Conservation (phyloP, 2,113 vertebrate genomes). For the Mus spicilegus region DNA sequence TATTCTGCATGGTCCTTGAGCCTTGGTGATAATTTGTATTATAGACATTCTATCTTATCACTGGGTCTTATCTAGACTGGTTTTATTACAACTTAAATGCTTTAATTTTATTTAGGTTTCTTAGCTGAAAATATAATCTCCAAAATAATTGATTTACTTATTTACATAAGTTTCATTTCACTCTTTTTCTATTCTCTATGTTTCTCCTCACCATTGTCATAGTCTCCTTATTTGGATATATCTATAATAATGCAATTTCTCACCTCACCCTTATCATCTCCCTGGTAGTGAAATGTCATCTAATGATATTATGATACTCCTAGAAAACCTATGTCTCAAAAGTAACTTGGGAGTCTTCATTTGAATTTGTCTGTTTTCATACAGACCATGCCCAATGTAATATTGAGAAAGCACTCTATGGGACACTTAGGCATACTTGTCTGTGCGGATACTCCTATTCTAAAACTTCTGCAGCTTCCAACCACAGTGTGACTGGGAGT, state of each 20-base stretch:
- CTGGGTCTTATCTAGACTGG: neutral
- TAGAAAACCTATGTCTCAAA: neutral
- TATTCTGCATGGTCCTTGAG: neutral
- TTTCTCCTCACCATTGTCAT: neutral
- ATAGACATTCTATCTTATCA: neutral
- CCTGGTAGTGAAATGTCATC: neutral
- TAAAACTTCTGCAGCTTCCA: neutral
- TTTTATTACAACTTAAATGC: neutral
- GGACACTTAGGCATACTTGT: neutral
- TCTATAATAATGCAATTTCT: neutral
- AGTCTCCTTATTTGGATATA: neutral
- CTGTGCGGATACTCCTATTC: neutral
- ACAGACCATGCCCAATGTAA: neutral
- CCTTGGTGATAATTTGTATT: neutral
- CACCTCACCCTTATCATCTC: neutral
- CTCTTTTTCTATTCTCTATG: neutral
- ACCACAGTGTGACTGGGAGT: accelerated
- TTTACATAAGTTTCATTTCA: neutral
- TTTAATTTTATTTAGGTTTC: neutral
- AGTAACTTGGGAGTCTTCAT: neutral
- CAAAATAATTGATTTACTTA: neutral
- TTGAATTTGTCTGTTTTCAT: neutral
- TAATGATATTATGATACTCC: neutral
- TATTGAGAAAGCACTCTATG: neutral
- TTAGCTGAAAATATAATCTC: neutral